Evolutionary conservation across 2,888 invertebrate genomes (phyloP).

Genomic region (Eupithecia subumbrata): DNA sequence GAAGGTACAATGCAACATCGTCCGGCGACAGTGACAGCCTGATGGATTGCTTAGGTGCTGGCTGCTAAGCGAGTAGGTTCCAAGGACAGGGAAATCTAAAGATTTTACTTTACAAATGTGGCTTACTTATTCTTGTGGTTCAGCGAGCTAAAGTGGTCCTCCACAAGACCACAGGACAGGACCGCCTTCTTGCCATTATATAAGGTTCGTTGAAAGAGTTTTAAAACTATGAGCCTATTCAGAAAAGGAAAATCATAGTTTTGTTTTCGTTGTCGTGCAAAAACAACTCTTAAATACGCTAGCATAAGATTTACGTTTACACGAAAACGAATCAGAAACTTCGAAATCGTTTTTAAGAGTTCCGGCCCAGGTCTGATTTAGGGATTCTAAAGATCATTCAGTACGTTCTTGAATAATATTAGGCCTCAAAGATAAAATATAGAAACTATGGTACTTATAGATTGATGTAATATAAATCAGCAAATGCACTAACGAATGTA

Average conservation of each 20-base stretch:
- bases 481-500: background rate
- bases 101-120: background rate
- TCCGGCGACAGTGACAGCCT: slow-evolving; percentile 3
- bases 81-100: background rate
- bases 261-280: too few species aligned
- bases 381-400: background rate
- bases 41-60: slow-evolving; percentile 13
- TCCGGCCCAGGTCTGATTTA: background rate
- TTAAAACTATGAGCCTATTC: too few species aligned
- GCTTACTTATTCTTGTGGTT: background rate
- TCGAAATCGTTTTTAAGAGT: too few species aligned
- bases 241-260: too few species aligned
- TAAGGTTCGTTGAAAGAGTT: too few species aligned
- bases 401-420: background rate
- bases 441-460: too few species aligned
- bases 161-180: background rate
- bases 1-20: background rate
- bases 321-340: too few species aligned
- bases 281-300: too few species aligned
- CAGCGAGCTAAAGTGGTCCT: background rate
- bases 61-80: background rate
- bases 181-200: too few species aligned
- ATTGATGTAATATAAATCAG: background rate
- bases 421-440: background rate
- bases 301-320: too few species aligned